Evolutionary conservation across 2,888 invertebrate species (phyloP), one percentile per base, ranked within the genome.

Genomic region (Sphaerophoria taeniata): DNA sequence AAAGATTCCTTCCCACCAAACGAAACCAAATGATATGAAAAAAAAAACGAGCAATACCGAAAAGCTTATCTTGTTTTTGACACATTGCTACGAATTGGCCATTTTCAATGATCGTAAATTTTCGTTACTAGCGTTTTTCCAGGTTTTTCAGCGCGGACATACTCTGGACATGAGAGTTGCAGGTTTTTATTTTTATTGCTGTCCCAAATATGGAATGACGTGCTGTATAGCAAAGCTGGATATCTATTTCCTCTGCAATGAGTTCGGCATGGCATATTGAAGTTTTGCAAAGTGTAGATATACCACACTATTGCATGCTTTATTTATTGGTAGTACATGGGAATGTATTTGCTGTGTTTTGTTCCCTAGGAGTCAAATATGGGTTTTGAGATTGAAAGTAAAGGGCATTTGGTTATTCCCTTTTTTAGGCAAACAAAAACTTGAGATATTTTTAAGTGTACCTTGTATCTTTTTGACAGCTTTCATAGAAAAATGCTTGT

Each of bases 41-140:
- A 47, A 67, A 56, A 14, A 49, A 73, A 24, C 24, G 49, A 49
- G 16, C n/a, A 34, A 67, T 67, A 63, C 6, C 43, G 56, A 45
- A 76, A 73, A 55, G 76, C 81, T 85, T 85, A 85, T 85, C 85
- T 81, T 85, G 85, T 81, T 85, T 81, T 85, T 85, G 85, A 85
- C 85, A 85, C 85, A 85, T 85, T 85, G 85, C 81, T 85, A 85
- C 85, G 85, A 85, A 85, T 85, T 85, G 85, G 85, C 73, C 76
- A 81, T 81, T 85, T 77, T 77, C 85, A 76, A 73, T 60, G 85
- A 70, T 85, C 85, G 85, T 85, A 85, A 85, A 85, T 85, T 77
- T 72, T 76, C 76, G 43, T 60, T 51, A 65, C 69, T 67, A 61
- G 69, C 49, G 58, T 47, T 84, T 39, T 74, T 79, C 53, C 43